Conservation (phyloP, 1,140 invertebrate genomes). For the Drosophila subpulchrella region DNA sequence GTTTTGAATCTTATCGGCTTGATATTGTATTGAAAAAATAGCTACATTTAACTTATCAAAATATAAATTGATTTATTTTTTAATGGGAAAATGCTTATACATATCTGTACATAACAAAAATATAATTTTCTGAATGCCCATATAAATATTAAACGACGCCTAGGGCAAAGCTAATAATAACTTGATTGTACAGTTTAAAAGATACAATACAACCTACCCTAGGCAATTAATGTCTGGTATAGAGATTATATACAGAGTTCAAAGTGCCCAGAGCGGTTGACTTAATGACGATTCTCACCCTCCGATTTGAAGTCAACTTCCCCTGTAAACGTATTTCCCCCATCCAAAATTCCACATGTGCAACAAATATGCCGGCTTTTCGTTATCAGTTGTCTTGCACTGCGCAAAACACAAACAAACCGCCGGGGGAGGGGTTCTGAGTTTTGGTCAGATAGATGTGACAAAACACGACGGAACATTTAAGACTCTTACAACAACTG, state of each 20-base stretch:
- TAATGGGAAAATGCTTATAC: too few relatives aligned
- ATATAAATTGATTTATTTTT: too few relatives aligned
- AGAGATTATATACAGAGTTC: not conserved
- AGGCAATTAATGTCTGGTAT: not conserved
- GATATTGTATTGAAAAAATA: too few relatives aligned
- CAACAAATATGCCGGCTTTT: constrained; percentile 40
- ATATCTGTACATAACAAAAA: too few relatives aligned
- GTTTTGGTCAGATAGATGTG: constrained; percentile 19
- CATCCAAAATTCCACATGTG: constrained; percentile 4
- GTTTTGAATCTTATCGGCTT: too few relatives aligned
- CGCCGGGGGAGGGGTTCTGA: not conserved
- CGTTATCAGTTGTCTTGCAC: constrained; percentile 56
- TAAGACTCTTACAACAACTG: constrained; percentile 34
- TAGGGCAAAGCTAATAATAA: not conserved
- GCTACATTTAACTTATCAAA: too few relatives aligned
- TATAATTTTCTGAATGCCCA: not conserved
- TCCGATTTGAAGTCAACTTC: not conserved
- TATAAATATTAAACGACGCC: not conserved
- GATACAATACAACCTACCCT: not conserved
- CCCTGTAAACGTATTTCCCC: not conserved
- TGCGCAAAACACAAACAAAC: constrained; percentile 52
- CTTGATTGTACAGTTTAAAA: not conserved
- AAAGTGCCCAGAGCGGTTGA: constrained; percentile 8
- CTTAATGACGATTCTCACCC: constrained; percentile 19
- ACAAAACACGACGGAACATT: constrained; percentile 16